phyloP scores from a whole-genome alignment of 2,797 vertebrate genomes.

The Numenius phaeopus region DNA sequence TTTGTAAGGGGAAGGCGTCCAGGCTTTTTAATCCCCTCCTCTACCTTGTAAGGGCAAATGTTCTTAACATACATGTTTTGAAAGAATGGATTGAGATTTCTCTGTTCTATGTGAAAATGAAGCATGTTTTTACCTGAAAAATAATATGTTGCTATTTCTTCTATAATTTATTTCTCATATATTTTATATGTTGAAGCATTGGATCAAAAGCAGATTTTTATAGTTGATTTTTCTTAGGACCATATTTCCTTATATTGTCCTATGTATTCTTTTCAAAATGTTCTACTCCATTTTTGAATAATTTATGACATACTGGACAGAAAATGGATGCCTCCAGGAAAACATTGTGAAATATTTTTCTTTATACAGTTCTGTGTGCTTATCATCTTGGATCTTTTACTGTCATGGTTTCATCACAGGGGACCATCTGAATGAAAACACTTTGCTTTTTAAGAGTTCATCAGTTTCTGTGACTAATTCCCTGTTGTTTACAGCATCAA shows the following conservation, averaged over 20 bases:
- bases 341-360: not conserved
- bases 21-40: not conserved
- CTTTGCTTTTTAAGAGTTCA: constrained; percentile 3
- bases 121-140: not conserved
- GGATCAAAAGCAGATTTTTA: not conserved
- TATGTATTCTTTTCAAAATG: not conserved
- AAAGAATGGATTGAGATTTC: not conserved
- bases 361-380: not conserved
- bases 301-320: not conserved
- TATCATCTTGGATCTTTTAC: not conserved
- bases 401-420: not conserved
- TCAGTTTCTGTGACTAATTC: constrained; percentile 19
- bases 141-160: not conserved
- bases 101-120: not conserved
- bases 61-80: not conserved
- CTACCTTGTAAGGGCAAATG: not conserved
- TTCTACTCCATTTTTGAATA: not conserved
- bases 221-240: not conserved
- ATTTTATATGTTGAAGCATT: not conserved
- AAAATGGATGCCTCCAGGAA: constrained; percentile 5
- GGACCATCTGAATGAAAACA: not conserved
- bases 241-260: not conserved
- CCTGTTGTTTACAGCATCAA: not conserved
- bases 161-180: not conserved
- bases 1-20: not conserved